These are phyloP conservation scores for Thunnus thynnus DNA, from an alignment of 2,113 vertebrate species.

Conservation along the genomic window DNA sequence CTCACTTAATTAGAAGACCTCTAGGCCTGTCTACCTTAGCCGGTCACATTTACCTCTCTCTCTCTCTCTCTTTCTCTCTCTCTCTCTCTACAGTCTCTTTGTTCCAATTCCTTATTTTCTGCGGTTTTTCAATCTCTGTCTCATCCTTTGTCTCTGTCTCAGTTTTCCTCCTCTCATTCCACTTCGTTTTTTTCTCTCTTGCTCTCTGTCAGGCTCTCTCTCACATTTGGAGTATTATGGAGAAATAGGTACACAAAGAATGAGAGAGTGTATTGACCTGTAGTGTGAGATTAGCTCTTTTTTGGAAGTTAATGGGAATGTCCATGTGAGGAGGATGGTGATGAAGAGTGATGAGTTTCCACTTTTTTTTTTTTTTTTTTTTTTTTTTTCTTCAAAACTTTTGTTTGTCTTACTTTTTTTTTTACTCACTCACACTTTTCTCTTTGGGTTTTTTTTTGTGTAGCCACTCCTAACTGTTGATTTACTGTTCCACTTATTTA, in stretches of 20 bases:
- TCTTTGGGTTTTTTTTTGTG: conserved; percentile 9
- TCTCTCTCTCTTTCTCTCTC: conserved; percentile 1
- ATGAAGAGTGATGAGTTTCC: conserved; percentile 47
- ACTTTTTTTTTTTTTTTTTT: conserved; percentile 18
- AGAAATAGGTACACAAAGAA: conserved; percentile 51
- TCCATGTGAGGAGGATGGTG: conserved; percentile 27
- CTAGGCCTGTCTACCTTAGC: conserved; percentile 79
- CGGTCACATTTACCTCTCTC: conserved; percentile 65
- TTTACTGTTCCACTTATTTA: background rate
- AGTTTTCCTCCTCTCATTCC: conserved; percentile 42
- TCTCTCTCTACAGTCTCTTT: conserved; percentile 40
- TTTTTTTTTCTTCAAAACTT: conserved; percentile 21
- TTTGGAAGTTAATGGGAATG: conserved; percentile 57
- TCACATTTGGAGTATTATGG: conserved; percentile 39
- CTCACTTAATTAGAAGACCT: conserved; percentile 88
- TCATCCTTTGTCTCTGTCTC: conserved; percentile 50
- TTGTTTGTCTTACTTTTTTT: conserved; percentile 12
- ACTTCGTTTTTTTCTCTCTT: conserved; percentile 25
- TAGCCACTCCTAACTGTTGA: background rate
- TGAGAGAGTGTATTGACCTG: conserved; percentile 50
- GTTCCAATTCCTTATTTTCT: conserved; percentile 59
- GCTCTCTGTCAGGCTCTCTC: conserved; percentile 14
- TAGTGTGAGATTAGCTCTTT: conserved; percentile 48
- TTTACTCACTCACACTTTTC: background rate
- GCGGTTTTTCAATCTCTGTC: conserved; percentile 52